Evolutionary conservation across 2,888 invertebrate genomes (phyloP), one percentile per base, ranked within the genome.

Genomic region (Urechis unicinctus): DNA sequence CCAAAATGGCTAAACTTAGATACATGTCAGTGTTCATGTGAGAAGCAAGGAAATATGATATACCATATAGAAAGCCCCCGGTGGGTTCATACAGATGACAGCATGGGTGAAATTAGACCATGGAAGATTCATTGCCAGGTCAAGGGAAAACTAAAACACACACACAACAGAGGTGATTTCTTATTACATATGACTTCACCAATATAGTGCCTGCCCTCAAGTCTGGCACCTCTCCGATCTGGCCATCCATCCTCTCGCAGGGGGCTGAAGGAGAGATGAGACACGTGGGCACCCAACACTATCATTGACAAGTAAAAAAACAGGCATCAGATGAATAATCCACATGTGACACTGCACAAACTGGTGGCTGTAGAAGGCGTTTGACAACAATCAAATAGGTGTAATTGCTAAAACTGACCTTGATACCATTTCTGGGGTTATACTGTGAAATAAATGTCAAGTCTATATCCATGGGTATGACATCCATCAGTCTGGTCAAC

Each of bases 61-160:
- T 21, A 73, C 74, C 70, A 68, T 62, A 60, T 76, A 76, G 61
- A 74, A 75, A 1, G 74, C 71, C 45, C 71, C 76, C 13, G 76
- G 76, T 46, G 76, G 76, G 53, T 74, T 75, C 29, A 75, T 64
- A 58, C 74, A 72, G 50, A 73, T 61, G 54, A 69, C 66, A 17
- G 66, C 73, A 56, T 68, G 68, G 26, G 74, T 75, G 59, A 75
- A 76, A 61, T 70, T 71, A 31, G 68, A 59, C 76, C 76, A 76
- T 0, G 76, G 74, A 13, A 76, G 58, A 53, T 75, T 75, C 3
- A 70, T 64, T 26, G 74, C 75, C 64, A 69, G 68, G 63, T 76
- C 76, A 13, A 75, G 53, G 21, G 73, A 62, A 41, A 72, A 61
- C 71, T 72, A 61, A n/a, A n/a, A n/a, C n/a, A n/a, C n/a, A n/a